Evolutionary conservation across 2,797 vertebrate species (phyloP).

Genomic region (Lithobates pipiens): DNA sequence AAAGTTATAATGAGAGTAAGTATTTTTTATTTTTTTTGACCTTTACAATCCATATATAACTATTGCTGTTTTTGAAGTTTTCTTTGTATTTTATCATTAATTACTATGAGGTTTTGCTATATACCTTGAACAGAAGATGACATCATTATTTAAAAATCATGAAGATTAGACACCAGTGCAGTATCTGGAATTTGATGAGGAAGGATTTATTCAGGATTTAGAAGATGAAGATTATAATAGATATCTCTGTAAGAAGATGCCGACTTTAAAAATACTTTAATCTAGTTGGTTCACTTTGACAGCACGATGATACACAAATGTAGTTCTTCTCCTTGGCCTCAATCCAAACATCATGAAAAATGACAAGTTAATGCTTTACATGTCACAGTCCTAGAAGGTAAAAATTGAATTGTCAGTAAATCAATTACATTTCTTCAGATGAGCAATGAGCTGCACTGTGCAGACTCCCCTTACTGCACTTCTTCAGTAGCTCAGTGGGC

Average conservation of each 20-base stretch:
- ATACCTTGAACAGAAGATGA: not conserved
- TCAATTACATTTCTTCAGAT: not conserved
- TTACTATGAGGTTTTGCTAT: not conserved
- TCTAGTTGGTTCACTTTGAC: not conserved
- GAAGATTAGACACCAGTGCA: not conserved
- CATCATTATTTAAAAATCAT: slow-evolving; percentile 3
- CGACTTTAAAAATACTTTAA: not conserved
- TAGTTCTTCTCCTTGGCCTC: not conserved
- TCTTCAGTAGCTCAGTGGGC: not conserved
- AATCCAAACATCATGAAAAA: slow-evolving; percentile 3
- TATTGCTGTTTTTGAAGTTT: not conserved
- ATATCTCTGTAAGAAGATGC: not conserved
- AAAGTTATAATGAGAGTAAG: not conserved
- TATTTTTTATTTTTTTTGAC: not conserved
- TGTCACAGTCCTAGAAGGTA: not conserved
- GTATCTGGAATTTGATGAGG: not conserved
- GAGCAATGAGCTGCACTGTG: no score
- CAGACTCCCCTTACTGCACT: not conserved
- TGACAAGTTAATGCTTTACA: slow-evolving; percentile 34
- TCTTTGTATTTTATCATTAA: not conserved
- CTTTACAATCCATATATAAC: not conserved
- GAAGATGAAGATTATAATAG: not conserved
- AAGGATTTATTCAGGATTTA: not conserved
- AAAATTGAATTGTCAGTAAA: not conserved
- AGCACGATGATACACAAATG: not conserved